phyloP scores from a whole-genome alignment of 2,113 vertebrate genomes.

The Sebastes fasciatus region DNA sequence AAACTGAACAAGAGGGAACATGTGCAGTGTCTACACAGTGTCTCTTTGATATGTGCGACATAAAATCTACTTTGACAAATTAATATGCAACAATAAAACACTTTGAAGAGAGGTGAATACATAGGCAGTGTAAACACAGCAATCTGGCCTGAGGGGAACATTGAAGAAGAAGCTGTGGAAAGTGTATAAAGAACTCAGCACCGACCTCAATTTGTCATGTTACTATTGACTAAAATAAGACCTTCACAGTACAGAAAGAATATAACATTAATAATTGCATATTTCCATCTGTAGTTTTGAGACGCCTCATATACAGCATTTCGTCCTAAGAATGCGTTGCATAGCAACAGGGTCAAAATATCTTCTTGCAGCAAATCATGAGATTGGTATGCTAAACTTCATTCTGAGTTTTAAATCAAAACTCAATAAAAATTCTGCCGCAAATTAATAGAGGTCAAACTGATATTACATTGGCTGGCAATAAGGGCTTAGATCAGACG shows the following conservation, averaged over 20 bases:
- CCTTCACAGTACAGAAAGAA: not conserved
- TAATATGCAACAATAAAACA: not conserved
- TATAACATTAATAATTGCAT: not conserved
- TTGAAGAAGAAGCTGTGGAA: not conserved
- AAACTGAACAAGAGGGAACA: not conserved
- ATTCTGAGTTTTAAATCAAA: constrained; percentile 1
- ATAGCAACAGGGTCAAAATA: not conserved
- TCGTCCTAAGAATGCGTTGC: not conserved
- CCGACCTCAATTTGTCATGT: not conserved
- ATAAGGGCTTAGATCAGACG: not conserved
- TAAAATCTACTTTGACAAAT: not conserved
- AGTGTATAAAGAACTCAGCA: not conserved
- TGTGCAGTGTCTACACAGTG: not conserved
- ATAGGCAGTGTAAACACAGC: not conserved
- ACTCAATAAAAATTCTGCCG: not conserved
- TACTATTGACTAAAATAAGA: not conserved
- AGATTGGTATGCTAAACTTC: not conserved
- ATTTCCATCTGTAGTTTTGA: not conserved
- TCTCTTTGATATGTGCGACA: not conserved
- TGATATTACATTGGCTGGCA: not conserved
- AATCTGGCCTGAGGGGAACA: not conserved
- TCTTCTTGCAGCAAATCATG: not conserved
- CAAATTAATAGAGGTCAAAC: constrained; percentile 40
- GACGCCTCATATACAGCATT: not conserved
- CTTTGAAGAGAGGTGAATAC: not conserved